Percentiles rank a stretch among this genome's conserved stretches.
These are phyloP conservation scores for Athene noctua DNA, from an alignment of 2,113 vertebrate species.

Conservation along the genomic window DNA sequence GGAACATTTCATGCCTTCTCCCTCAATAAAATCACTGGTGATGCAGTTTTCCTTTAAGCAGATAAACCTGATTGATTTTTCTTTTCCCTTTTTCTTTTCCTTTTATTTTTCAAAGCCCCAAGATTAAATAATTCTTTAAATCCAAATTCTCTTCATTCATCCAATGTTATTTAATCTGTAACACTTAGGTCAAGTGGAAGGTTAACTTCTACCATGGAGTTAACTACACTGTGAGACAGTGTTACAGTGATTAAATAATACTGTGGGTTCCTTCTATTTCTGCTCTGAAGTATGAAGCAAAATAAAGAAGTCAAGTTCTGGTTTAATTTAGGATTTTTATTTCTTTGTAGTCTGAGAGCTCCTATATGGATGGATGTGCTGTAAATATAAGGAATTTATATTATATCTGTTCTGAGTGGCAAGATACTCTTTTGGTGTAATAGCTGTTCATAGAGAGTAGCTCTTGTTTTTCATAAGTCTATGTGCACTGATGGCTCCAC, in stretches of 20 bases:
- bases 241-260: background rate
- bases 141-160: background rate
- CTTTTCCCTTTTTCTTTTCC: background rate
- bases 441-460: background rate
- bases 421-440: background rate
- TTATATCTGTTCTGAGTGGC: background rate
- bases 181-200: background rate
- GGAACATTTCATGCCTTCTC: background rate
- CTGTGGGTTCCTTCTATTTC: background rate
- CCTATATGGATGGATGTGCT: background rate
- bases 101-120: background rate
- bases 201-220: background rate
- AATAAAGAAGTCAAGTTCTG: background rate
- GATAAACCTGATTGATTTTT: background rate
- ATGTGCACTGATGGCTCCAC: accelerated
- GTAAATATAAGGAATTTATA: background rate
- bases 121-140: background rate
- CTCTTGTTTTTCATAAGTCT: background rate
- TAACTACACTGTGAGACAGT: background rate
- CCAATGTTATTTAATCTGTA: background rate
- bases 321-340: background rate
- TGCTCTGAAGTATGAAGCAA: background rate
- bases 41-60: background rate
- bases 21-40: background rate
- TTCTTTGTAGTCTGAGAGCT: background rate